Conservation (phyloP, 2,797 vertebrate genomes). For the Hapalemur alaotrensis region DNA sequence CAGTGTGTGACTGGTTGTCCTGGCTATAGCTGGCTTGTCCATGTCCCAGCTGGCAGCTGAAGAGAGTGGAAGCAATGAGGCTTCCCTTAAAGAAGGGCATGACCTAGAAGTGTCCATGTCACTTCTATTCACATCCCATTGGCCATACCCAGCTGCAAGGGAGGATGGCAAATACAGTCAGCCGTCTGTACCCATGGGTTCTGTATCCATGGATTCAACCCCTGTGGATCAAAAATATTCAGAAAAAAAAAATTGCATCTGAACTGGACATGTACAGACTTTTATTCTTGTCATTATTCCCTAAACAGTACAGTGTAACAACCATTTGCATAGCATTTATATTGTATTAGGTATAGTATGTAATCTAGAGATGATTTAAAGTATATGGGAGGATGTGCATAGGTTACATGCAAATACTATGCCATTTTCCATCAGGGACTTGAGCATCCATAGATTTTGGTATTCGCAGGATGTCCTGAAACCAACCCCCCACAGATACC, state of each 20-base stretch:
- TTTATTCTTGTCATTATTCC: not conserved
- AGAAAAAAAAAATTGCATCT: not conserved
- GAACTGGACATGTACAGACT: not conserved
- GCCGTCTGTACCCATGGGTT: not conserved
- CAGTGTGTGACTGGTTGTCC: not conserved
- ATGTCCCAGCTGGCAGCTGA: not conserved
- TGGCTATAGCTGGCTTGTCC: not conserved
- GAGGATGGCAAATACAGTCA: not conserved
- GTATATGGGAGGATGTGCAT: not conserved
- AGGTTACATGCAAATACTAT: not conserved
- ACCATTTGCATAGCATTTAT: not conserved
- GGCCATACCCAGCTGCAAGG: not conserved
- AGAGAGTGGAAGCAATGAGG: not conserved
- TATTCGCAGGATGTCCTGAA: not conserved
- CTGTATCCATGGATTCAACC: not conserved
- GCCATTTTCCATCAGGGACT: not conserved
- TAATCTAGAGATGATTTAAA: not conserved
- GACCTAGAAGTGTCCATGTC: not conserved
- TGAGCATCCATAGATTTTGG: not conserved
- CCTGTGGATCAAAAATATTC: not conserved
- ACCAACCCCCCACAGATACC: too few species aligned
- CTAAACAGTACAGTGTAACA: not conserved
- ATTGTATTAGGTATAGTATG: not conserved
- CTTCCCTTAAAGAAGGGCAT: not conserved
- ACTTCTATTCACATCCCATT: not conserved